Conservation (phyloP, 1,140 invertebrate genomes). For the Globodera rostochiensis region DNA sequence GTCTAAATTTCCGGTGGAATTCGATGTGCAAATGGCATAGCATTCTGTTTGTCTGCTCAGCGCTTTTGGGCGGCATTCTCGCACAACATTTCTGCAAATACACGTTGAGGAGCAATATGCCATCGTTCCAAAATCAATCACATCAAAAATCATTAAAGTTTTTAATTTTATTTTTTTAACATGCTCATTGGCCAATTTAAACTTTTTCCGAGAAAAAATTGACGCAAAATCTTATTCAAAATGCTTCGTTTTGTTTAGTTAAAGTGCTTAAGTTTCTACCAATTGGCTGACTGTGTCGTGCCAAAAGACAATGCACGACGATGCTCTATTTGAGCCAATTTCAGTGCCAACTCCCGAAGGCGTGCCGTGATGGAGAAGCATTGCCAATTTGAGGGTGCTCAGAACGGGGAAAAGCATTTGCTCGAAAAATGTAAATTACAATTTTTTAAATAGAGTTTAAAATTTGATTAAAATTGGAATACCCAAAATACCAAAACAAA, state of each 20-base stretch:
- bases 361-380: slow-evolving; percentile 16
- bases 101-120: no score
- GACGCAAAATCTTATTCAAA: background rate
- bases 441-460: background rate
- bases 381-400: slow-evolving; percentile 27
- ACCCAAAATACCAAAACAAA: background rate
- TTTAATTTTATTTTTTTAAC: background rate
- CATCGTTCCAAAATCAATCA: no score
- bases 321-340: background rate
- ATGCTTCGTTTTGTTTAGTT: background rate
- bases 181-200: background rate
- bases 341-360: background rate
- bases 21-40: background rate
- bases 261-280: background rate
- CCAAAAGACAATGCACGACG: background rate
- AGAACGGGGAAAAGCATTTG: slow-evolving; percentile 26
- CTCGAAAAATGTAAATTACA: background rate
- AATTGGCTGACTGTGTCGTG: background rate
- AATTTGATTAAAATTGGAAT: background rate
- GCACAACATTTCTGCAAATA: background rate
- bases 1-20: background rate
- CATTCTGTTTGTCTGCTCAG: background rate
- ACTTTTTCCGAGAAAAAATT: background rate
- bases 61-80: background rate
- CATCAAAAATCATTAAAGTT: no score